Evolutionary conservation across 2,113 vertebrate species (phyloP), one percentile per base, ranked within the genome.

Genomic region (Stictonetta naevosa): DNA sequence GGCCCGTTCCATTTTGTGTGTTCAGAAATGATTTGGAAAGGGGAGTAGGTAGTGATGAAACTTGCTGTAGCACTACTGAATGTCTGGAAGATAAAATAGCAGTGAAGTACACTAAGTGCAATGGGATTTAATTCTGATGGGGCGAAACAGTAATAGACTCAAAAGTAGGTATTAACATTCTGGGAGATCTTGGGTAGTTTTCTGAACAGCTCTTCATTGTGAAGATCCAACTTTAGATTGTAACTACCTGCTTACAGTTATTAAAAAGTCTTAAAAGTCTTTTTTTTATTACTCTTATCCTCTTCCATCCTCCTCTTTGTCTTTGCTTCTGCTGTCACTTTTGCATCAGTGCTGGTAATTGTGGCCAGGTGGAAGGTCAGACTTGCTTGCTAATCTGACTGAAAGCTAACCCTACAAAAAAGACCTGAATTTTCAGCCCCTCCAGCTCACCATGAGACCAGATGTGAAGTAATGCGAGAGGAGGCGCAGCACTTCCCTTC

Each of bases 81-180:
- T 73, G 48, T 31, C 84, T 53, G 23, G 67, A 44, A 73, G 90
- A 90, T 85, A 95, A 73, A 68, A 75, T 58, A 83, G 34, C 66
- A 52, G 75, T 87, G 85, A 93, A 26, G 44, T 80, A 25, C 21
- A 16, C 48, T 93, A 93, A 92, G 72, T 95, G 85, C 90, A 59
- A 44, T 33, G 75, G 90, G 92, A 93, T 86, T 87, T 48, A 90
- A 81, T 95, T 97, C 22, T 75, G 58, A 33, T 58, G 71, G 71
- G 21, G 63, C 50, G 72, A 85, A 85, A 0, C 58, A 69, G 58
- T 73, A 86, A 60, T 26, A 67, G 83, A 60, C 22, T 91, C 17
- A 64, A 91, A 95, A 44, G 46, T 52, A 63, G 34, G 2, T 68
- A 60, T 95, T 88, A 93, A 78, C 42, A 63, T 81, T 56, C 60